These are phyloP conservation scores for Etheostoma perlongum DNA, from an alignment of 2,797 vertebrate genomes.

Conservation along the genomic window DNA sequence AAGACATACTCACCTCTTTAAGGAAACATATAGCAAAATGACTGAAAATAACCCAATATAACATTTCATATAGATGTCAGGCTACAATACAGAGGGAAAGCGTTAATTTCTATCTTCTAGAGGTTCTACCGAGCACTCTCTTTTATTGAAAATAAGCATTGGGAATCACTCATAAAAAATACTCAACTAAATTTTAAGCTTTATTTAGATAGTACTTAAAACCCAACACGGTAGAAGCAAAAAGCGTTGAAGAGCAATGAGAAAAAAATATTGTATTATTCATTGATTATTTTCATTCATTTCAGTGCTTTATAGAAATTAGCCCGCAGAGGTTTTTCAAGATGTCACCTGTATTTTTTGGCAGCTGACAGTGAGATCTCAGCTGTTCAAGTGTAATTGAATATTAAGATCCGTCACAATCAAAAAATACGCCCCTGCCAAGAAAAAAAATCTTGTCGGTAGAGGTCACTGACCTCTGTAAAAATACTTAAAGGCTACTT, in stretches of 20 bases:
- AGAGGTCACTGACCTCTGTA: background rate
- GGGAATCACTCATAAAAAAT: background rate
- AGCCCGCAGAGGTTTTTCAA: background rate
- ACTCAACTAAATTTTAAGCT: background rate
- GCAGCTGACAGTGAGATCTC: constrained; percentile 21
- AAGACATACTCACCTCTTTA: background rate
- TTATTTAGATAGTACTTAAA: background rate
- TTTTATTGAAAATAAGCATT: background rate
- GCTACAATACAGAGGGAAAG: background rate
- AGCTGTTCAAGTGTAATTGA: constrained; percentile 15
- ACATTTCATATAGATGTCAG: background rate
- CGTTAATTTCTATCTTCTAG: background rate
- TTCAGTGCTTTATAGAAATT: background rate
- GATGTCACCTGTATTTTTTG: constrained; percentile 18
- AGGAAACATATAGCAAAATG: background rate
- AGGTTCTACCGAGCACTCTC: background rate
- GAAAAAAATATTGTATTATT: no score
- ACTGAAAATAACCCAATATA: background rate
- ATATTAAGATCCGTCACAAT: constrained; percentile 14
- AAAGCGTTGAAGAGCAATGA: background rate
- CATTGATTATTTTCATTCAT: background rate
- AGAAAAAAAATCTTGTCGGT: background rate
- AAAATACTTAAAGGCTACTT: background rate
- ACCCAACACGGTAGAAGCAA: background rate
- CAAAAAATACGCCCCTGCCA: constrained; percentile 31